Base-by-base conservation (phyloP, 2,797 vertebrate genomes). In the Tadarida brasiliensis region DNA sequence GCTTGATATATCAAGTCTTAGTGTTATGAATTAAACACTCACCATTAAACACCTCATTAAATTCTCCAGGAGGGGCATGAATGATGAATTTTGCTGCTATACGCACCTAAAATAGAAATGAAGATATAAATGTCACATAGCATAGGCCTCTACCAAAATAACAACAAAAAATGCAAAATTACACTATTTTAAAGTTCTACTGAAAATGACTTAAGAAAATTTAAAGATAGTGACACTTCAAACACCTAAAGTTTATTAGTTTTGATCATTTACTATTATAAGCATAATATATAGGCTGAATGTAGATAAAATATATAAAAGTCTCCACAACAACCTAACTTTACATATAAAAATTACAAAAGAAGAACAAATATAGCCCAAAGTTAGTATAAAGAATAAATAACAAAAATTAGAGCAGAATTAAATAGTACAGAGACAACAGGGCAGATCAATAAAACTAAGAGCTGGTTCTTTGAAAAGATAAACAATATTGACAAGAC, bases 41-140 rank as follows among this genome's bases (percentile, higher is more conserved):
- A 99, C 99, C 99, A 95, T 99, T 99, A 98, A 99, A 99, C 78
- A 99, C 99, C 96, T 99, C 99, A 97, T 99, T 99, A 98, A 99
- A 99, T 98, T 99, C 99, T 98, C 99, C 99, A 97, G 99, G 99
- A 76, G 99, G 99, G 96, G 99, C 99, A 89, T 99, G 99, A 98
- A 99, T 99, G 97, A 99, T 99, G 97, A 99, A 99, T 98, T 99
- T 99, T 93, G 99, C 99, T 92, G 99, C 99, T 99, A 99, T 99
- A 98, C 99, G 99, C 97, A 99, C 99, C 99, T 99, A 97, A 94
- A 98, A 98, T 22, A 94, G 93, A 98, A 97, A 97, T 54, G 30
- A 97, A 89, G 67, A 78, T 26, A 81, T 87, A 85, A 94, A 94
- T 90, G 57, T 89, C 67, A 16, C n/a, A 90, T 15, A 82, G 56